A percentile compares a stretch with the other conserved stretches of the same genome.
These are phyloP conservation scores for Borostomias antarcticus DNA, from an alignment of 2,797 vertebrate genomes.

Conservation along the genomic window DNA sequence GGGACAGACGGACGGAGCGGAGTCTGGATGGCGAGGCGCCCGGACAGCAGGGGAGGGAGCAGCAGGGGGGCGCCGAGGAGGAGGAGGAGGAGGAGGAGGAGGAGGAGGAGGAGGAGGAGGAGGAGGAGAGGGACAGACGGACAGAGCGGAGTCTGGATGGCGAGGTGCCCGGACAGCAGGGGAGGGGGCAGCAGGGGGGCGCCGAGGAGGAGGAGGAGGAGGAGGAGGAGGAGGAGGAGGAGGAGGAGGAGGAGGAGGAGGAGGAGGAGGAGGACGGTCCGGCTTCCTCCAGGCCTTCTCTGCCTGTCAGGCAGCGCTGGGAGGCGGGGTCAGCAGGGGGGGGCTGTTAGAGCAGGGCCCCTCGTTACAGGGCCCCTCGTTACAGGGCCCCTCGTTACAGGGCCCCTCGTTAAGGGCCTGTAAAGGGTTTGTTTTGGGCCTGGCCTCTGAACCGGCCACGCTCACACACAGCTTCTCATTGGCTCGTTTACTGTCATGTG, in stretches of 20 bases:
- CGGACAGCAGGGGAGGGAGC: too few relatives aligned
- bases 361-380: too few relatives aligned
- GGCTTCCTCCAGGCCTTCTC: slow-evolving; percentile 10
- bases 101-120: too few relatives aligned
- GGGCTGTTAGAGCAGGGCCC: slow-evolving; percentile 8
- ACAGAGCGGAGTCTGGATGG: not conserved
- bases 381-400: too few relatives aligned
- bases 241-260: not conserved
- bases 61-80: too few relatives aligned
- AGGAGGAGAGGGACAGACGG: too few relatives aligned
- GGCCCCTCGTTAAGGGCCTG: slow-evolving; percentile 20
- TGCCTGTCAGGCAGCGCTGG: not conserved
- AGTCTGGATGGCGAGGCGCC: too few relatives aligned
- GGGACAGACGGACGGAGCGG: too few relatives aligned
- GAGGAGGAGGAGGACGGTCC: not conserved
- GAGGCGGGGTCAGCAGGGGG: slow-evolving; percentile 16
- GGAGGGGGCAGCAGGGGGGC: not conserved
- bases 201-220: not conserved
- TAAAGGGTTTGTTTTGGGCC: not conserved
- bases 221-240: not conserved
- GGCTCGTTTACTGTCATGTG: slow-evolving; percentile 21
- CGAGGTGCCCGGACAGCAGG: not conserved
- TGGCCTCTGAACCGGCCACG: not conserved
- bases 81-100: too few relatives aligned
- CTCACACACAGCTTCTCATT: not conserved